phyloP scores from a whole-genome alignment of 2,888 invertebrate genomes.

The Cerceris rybyensis region DNA sequence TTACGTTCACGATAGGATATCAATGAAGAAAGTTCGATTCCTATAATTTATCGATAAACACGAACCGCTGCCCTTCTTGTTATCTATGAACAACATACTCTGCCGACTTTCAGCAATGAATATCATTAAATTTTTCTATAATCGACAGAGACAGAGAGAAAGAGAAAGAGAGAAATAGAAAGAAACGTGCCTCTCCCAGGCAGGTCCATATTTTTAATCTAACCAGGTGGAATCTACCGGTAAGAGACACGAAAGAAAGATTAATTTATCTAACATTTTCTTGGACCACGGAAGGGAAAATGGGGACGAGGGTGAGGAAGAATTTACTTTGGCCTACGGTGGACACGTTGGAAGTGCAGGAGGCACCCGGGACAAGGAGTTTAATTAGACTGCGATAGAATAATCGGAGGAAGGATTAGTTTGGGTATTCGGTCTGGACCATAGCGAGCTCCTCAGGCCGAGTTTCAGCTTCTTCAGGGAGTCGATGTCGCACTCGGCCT shows the following conservation, averaged over 20 bases:
- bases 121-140: conserved; percentile 56
- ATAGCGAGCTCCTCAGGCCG: conserved; percentile 87
- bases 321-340: conserved; percentile 35
- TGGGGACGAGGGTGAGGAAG: conserved; percentile 1
- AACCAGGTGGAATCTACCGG: conserved; percentile 35
- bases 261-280: conserved; percentile 55
- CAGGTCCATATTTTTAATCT: conserved; percentile 22
- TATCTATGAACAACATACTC: conserved; percentile 34
- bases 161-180: conserved; percentile 13
- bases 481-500: conserved; percentile 89
- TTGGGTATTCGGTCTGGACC: conserved; percentile 86
- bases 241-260: conserved; percentile 45
- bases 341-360: conserved; percentile 29
- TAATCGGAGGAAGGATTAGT: conserved; percentile 87
- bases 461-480: conserved; percentile 88
- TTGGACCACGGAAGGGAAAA: conserved; percentile 54
- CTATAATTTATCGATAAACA: too few species aligned
- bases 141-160: conserved; percentile 50
- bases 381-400: conserved; percentile 87
- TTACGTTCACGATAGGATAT: conserved; percentile 3
- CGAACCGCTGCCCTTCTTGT: conserved; percentile 19
- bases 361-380: conserved; percentile 41
- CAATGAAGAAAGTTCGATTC: too few species aligned
- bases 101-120: conserved; percentile 47
- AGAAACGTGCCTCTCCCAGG: conserved; percentile 29